Conservation (phyloP, 2,797 vertebrate genomes). For the Phoxinus dragarum region DNA sequence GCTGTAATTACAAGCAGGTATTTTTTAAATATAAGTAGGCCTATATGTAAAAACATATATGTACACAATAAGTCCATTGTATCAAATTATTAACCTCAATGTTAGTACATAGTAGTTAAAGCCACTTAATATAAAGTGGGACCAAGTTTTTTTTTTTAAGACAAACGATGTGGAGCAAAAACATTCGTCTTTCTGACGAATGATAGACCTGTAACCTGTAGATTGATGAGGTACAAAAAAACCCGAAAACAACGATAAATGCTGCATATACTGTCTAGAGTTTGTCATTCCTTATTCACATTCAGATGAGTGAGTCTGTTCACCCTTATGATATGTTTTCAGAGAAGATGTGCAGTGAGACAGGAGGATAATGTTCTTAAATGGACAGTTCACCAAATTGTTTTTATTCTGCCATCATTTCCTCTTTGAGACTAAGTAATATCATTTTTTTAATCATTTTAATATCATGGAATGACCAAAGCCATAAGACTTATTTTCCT, state of each 20-base stretch:
- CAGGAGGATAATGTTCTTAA: neutral
- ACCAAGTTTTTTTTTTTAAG: conserved; percentile 67
- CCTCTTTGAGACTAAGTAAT: neutral
- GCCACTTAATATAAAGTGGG: no score
- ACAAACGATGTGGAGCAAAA: conserved; percentile 49
- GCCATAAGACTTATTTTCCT: neutral
- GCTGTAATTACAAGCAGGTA: no score
- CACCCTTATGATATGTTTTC: conserved; percentile 73
- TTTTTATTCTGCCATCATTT: neutral
- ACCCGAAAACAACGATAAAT: conserved; percentile 42
- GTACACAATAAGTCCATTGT: no score
- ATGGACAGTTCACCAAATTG: neutral
- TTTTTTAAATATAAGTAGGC: no score
- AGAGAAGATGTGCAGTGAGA: conserved; percentile 57
- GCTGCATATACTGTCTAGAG: conserved; percentile 65
- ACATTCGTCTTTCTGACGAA: conserved; percentile 51
- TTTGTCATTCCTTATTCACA: conserved; percentile 69
- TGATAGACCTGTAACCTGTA: no score
- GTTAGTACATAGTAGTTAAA: no score
- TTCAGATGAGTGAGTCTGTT: conserved; percentile 63
- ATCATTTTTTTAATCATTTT: neutral
- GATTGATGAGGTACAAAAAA: conserved; percentile 34
- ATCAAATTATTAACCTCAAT: no score
- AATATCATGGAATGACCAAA: neutral
- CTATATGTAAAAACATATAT: no score